A percentile compares a stretch with the other conserved stretches of the same genome.
Evolutionary conservation across 2,888 invertebrate genomes (phyloP).

Genomic region (Oxyscelio sp.): DNA sequence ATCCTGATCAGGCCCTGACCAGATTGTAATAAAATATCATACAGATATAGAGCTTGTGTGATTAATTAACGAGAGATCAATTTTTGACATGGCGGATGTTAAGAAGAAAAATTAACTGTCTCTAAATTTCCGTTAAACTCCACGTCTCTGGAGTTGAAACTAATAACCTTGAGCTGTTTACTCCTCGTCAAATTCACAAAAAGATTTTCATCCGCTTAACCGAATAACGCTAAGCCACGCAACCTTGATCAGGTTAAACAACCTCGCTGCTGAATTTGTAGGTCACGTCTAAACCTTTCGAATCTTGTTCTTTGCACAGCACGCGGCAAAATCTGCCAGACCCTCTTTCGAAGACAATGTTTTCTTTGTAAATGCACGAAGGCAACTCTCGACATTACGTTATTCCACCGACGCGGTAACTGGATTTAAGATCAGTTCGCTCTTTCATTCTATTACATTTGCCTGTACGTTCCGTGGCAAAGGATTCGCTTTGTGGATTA

Average conservation of each 20-base stretch:
- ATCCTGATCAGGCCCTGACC: too few species aligned
- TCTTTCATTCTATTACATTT: constrained; percentile 68
- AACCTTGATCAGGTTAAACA: constrained; percentile 1
- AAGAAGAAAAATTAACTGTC: too few species aligned
- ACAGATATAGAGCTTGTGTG: too few species aligned
- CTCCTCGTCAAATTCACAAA: not conserved
- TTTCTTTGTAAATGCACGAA: constrained; percentile 62
- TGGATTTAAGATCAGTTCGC: constrained; percentile 70
- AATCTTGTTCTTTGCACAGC: constrained; percentile 20
- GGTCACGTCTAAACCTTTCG: constrained; percentile 21
- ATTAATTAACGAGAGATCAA: too few species aligned
- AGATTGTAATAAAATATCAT: too few species aligned
- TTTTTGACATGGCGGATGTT: too few species aligned
- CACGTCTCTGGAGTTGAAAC: not conserved
- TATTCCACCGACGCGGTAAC: constrained; percentile 62
- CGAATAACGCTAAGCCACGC: not conserved
- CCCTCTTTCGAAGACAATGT: constrained; percentile 42
- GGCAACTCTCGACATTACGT: constrained; percentile 38
- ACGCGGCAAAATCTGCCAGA: not conserved
- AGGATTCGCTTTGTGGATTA: constrained; percentile 71
- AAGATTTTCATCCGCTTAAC: not conserved
- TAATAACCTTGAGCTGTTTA: constrained; percentile 4
- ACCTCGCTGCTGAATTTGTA: constrained; percentile 6
- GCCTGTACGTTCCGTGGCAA: constrained; percentile 40
- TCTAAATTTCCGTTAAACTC: constrained; percentile 11